These are phyloP conservation scores for Clivina fossor DNA, from an alignment of 2,888 invertebrate species.

Conservation along the genomic window DNA sequence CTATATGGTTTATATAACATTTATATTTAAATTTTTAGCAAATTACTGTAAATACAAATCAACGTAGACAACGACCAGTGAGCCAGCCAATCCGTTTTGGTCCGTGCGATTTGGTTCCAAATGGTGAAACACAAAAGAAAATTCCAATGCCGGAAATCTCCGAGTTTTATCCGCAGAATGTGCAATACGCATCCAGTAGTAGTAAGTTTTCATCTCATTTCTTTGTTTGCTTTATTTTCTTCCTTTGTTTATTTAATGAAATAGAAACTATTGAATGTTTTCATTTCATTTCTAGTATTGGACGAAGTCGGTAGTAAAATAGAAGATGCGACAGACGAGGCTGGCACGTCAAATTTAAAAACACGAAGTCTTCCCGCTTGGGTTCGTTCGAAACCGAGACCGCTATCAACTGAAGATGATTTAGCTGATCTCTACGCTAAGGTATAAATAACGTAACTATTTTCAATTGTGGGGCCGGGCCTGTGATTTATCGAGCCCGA, in stretches of 20 bases:
- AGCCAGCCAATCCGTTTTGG: conserved; percentile 53
- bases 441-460: no score
- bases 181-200: conserved; percentile 67
- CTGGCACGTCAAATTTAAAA: conserved; percentile 55
- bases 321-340: conserved; percentile 53
- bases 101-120: conserved; percentile 46
- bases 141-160: conserved; percentile 56
- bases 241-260: conserved; percentile 1
- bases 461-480: no score
- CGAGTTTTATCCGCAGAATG: conserved; percentile 55
- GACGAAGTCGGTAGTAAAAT: conserved; percentile 59
- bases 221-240: conserved; percentile 1
- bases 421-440: conserved; percentile 70
- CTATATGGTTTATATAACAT: neutral
- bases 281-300: conserved; percentile 43
- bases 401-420: conserved; percentile 69
- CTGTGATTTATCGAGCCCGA: no score
- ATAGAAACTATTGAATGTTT: conserved; percentile 7
- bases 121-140: conserved; percentile 48
- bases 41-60: conserved; percentile 34
- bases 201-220: conserved; percentile 54
- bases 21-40: conserved; percentile 10
- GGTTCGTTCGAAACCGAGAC: conserved; percentile 68
- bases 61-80: conserved; percentile 51
- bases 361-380: conserved; percentile 73